A percentile compares a stretch with the other conserved stretches of the same genome.
Evolutionary conservation across 1,140 invertebrate species (phyloP).

Genomic region (Calosoma granatense): DNA sequence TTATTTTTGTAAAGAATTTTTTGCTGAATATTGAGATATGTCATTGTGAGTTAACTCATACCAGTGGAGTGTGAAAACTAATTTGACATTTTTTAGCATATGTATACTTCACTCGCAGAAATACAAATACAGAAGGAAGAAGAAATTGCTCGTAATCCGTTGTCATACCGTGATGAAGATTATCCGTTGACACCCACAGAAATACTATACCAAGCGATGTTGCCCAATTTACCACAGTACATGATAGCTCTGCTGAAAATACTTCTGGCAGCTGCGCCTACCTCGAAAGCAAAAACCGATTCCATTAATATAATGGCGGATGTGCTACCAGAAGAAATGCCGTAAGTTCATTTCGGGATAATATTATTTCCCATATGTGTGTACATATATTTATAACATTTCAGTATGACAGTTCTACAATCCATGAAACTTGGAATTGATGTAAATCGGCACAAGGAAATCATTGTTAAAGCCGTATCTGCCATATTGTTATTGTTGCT

Average conservation of each 20-base stretch:
- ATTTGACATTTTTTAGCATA: slow-evolving; percentile 45
- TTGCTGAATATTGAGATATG: too few relatives aligned
- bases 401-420: slow-evolving; percentile 85
- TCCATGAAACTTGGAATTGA: slow-evolving; percentile 95
- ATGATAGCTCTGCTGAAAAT: slow-evolving; percentile 97
- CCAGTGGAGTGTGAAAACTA: too few relatives aligned
- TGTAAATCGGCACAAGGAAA: slow-evolving; percentile 97
- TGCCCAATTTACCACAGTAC: slow-evolving; percentile 90
- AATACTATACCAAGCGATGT: slow-evolving; percentile 81
- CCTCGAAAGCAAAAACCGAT: slow-evolving; percentile 95
- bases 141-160: slow-evolving; percentile 65
- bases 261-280: slow-evolving; percentile 91
- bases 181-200: slow-evolving; percentile 73
- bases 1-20: too few relatives aligned
- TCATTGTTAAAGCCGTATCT: slow-evolving; percentile 96
- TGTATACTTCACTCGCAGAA: slow-evolving; percentile 75
- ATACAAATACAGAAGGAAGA: slow-evolving; percentile 75
- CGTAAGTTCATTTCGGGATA: slow-evolving; percentile 42
- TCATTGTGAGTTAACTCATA: too few relatives aligned
- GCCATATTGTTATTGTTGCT: slow-evolving; percentile 85
- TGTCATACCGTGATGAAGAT: slow-evolving; percentile 63
- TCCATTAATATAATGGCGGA: slow-evolving; percentile 98
- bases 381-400: too few relatives aligned
- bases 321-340: slow-evolving; percentile 93
- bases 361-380: too few relatives aligned